A percentile compares a stretch with the other conserved stretches of the same genome.
phyloP scores from a whole-genome alignment of 1,140 invertebrate species.

The Orius insidiosus region DNA sequence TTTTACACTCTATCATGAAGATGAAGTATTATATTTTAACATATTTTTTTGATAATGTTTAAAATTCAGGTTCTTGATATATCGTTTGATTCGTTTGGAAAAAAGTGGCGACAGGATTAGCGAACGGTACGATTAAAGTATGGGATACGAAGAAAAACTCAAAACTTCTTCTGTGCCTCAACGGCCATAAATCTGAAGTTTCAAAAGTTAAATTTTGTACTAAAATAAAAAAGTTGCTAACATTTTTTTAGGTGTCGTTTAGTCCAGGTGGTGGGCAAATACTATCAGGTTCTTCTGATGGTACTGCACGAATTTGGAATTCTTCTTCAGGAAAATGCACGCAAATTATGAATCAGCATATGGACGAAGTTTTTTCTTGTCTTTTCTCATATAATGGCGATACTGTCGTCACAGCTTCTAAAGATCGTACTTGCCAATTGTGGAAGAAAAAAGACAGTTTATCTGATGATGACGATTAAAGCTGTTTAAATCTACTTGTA shows the following conservation, averaged over 20 bases:
- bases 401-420: slow-evolving; percentile 55
- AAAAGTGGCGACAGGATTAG: slow-evolving; percentile 51
- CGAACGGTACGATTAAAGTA: slow-evolving; percentile 48
- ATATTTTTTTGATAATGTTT: background rate
- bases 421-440: slow-evolving; percentile 50
- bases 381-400: slow-evolving; percentile 61
- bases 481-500: no score
- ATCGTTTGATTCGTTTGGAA: slow-evolving; percentile 50
- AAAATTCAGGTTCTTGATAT: slow-evolving; percentile 46
- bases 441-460: slow-evolving; percentile 28
- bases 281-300: slow-evolving; percentile 55
- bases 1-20: slow-evolving; percentile 42
- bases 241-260: slow-evolving; percentile 43
- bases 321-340: slow-evolving; percentile 44
- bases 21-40: slow-evolving; percentile 38
- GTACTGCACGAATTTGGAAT: slow-evolving; percentile 57
- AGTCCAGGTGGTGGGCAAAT: slow-evolving; percentile 52
- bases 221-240: no score
- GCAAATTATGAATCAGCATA: slow-evolving; percentile 50
- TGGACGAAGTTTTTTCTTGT: slow-evolving; percentile 62
- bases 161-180: slow-evolving; percentile 39
- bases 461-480: no score
- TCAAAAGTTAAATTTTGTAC: slow-evolving; percentile 36
- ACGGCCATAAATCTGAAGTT: slow-evolving; percentile 56
- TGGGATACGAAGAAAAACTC: slow-evolving; percentile 43